A percentile compares a stretch with the other conserved stretches of the same genome.
phyloP scores from a whole-genome alignment of 2,888 invertebrate species.

The Volucella bombylans region DNA sequence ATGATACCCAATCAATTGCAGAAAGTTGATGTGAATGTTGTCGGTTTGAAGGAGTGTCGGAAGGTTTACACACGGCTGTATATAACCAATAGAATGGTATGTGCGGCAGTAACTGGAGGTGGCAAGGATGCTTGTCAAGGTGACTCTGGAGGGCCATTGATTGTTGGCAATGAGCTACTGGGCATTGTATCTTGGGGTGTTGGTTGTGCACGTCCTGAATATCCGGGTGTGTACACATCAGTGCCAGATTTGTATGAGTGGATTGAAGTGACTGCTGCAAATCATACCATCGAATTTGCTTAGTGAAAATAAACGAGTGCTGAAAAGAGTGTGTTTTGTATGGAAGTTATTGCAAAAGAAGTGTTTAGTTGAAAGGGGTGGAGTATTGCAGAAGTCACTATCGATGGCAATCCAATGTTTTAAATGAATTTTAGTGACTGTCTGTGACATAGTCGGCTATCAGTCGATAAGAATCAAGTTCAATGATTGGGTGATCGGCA shows the following conservation, averaged over 20 bases:
- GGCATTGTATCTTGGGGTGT: conserved; percentile 80
- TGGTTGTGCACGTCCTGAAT: conserved; percentile 76
- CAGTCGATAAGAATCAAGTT: no score
- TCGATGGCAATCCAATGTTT: no score
- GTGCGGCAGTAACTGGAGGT: conserved; percentile 77
- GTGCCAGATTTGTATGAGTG: conserved; percentile 76
- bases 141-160: conserved; percentile 80
- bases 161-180: conserved; percentile 75
- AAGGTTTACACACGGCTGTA: conserved; percentile 72
- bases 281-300: conserved; percentile 43
- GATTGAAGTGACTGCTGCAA: conserved; percentile 67
- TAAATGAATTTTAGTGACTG: no score
- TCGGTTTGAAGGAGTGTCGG: conserved; percentile 76
- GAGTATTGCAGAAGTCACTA: no score
- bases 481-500: no score
- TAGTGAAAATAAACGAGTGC: conserved; percentile 1
- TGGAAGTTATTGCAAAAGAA: no score
- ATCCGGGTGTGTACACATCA: conserved; percentile 78
- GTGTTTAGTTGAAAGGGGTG: no score
- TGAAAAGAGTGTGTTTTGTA: no score
- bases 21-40: conserved; percentile 76
- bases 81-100: conserved; percentile 78
- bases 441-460: no score
- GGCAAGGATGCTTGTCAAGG: conserved; percentile 80
- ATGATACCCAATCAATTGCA: conserved; percentile 75